phyloP scores from a whole-genome alignment of 53 echinoderm and acorn worm species.

The Hippasteria phrygiana region DNA sequence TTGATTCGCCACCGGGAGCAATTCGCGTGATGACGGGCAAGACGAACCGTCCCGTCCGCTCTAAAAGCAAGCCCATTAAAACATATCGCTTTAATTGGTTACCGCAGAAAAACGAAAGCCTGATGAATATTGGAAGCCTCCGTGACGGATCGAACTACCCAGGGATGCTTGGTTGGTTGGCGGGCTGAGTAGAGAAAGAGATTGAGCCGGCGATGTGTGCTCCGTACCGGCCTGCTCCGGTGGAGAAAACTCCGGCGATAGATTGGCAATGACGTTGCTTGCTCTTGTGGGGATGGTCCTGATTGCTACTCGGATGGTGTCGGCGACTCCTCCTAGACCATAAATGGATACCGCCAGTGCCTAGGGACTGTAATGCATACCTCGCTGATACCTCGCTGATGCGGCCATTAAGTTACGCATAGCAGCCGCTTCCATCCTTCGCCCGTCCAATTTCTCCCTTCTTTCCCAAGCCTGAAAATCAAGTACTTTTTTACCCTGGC shows the following conservation, averaged over 20 bases:
- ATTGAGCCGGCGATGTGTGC: too few relatives aligned
- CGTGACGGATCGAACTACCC: constrained; percentile 21
- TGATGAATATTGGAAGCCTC: constrained; percentile 54
- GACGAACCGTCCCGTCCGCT: constrained; percentile 1
- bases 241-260: constrained; percentile 12
- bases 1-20: constrained; percentile 59
- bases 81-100: constrained; percentile 73
- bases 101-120: background rate
- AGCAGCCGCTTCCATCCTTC: background rate
- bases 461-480: background rate
- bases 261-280: constrained; percentile 50
- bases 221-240: background rate
- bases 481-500: background rate
- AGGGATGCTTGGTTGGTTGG: background rate
- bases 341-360: constrained; percentile 31
- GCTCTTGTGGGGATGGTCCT: constrained; percentile 23
- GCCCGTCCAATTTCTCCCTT: constrained; percentile 11
- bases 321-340: constrained; percentile 3
- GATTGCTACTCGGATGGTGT: constrained; percentile 20
- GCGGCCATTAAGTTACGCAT: constrained; percentile 37
- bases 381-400: constrained; percentile 31
- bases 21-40: constrained; percentile 47
- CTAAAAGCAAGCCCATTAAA: constrained; percentile 70
- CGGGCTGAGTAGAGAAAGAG: background rate
- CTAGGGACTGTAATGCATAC: constrained; percentile 55